Evolutionary conservation across 2,113 vertebrate genomes (phyloP), one percentile per base, ranked within the genome.

Genomic region (Ailuropoda melanoleuca): DNA sequence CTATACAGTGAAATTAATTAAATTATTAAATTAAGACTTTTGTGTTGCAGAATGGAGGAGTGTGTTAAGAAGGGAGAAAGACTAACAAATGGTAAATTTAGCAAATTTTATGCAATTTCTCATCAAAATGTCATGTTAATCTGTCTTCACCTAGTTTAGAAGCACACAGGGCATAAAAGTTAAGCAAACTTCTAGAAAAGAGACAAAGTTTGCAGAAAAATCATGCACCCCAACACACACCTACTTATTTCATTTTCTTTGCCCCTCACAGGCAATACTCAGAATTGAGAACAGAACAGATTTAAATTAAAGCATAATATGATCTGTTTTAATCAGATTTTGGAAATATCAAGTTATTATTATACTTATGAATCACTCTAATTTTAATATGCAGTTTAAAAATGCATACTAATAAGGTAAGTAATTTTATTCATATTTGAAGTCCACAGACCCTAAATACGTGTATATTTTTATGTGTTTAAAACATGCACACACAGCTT

Each of bases 271-370:
- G 17, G 31, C 48, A 95, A 50, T 6, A 53, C 24, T 83, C 46
- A 26, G 78, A 80, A 80, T 72, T 82, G 60, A 68, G 66, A 95
- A 94, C 3, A 93, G 82, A 96, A 82, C 56, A 88, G 31, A 95
- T 55, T 83, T 58, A 95, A 87, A 82, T 48, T 43, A 92, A 74
- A 84, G 55, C 24, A 89, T 4, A 1, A 62, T 62, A 74, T 80
- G 58, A 96, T 64, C 19, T 92, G 13, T 26, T 91, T 83, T 78
- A 82, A 86, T 97, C 58, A 83, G 12, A 89, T 89, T 95, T 74
- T 93, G 31, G 9, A 97, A 97, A 82, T 97, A 95, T 19, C 53
- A 93, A 92, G 46, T 95, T 95, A 80, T 93, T 93, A 88, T 97
- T 97, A 78, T 37, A 77, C 21, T 50, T 66, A 87, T 94, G 72